Conservation (phyloP, 2,888 invertebrate genomes). For the Eulithis testata region DNA sequence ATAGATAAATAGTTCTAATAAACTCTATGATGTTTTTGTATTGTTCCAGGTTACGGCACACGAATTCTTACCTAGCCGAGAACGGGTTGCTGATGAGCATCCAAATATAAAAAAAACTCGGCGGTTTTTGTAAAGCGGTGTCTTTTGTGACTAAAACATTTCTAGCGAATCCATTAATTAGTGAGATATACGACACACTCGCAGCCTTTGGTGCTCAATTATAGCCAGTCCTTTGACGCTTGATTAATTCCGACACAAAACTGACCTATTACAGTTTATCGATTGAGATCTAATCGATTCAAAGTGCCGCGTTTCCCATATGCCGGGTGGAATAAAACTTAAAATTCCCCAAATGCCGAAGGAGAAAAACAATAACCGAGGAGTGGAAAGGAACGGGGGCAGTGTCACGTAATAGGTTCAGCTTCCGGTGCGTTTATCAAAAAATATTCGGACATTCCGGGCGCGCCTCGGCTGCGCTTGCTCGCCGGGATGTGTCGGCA, state of each 20-base stretch:
- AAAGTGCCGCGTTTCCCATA: conserved; percentile 78
- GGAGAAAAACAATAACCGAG: conserved; percentile 80
- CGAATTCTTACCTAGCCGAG: conserved; percentile 29
- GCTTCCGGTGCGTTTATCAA: conserved; percentile 83
- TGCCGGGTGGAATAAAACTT: conserved; percentile 70
- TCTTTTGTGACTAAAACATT: conserved; percentile 75
- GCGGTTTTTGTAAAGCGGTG: conserved; percentile 66
- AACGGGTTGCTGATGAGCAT: conserved; percentile 46
- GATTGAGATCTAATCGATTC: conserved; percentile 79
- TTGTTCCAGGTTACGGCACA: conserved; percentile 36
- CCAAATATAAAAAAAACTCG: conserved; percentile 45
- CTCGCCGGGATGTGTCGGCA: conserved; percentile 75
- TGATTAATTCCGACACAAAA: conserved; percentile 82
- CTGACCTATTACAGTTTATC: conserved; percentile 80
- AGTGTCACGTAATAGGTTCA: conserved; percentile 79
- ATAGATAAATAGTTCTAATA: conserved; percentile 42
- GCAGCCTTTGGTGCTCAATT: conserved; percentile 75
- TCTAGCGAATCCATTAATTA: conserved; percentile 82
- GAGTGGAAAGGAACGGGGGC: conserved; percentile 69
- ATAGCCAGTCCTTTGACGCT: conserved; percentile 78
- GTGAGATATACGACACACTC: conserved; percentile 78
- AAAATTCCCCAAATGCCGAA: conserved; percentile 70
- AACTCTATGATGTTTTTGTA: conserved; percentile 39
- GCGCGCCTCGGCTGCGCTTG: conserved; percentile 70
- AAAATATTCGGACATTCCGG: conserved; percentile 82